A percentile compares a stretch with the other conserved stretches of the same genome.
phyloP scores from a whole-genome alignment of 2,888 invertebrate genomes.

The Cryptocephalus primarius region DNA sequence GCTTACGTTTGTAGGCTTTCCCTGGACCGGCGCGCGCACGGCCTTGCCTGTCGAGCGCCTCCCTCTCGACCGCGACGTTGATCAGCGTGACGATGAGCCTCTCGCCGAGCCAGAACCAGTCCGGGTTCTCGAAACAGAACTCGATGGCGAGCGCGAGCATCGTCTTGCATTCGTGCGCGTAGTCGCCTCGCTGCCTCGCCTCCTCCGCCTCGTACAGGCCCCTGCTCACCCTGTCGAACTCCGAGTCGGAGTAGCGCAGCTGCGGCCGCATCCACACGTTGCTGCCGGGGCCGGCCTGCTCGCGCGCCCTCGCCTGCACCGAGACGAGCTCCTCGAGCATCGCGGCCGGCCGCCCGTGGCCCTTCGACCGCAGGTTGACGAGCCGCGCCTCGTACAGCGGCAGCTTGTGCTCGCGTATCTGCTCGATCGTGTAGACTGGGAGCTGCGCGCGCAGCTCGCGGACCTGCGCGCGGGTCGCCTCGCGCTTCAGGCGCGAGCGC shows the following conservation, averaged over 20 bases:
- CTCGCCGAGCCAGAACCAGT: slow-evolving; percentile 47
- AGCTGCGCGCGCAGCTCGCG: slow-evolving; percentile 27
- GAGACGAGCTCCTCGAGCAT: slow-evolving; percentile 46
- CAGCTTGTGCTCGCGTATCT: slow-evolving; percentile 40
- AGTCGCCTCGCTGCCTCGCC: slow-evolving; percentile 19
- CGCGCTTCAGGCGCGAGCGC: not conserved
- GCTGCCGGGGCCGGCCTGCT: slow-evolving; percentile 43
- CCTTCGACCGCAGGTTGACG: slow-evolving; percentile 43
- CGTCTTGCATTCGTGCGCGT: slow-evolving; percentile 26
- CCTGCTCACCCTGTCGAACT: slow-evolving; percentile 21
- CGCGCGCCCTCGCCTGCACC: slow-evolving; percentile 42
- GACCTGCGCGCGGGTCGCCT: slow-evolving; percentile 15
- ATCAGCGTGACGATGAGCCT: slow-evolving; percentile 42
- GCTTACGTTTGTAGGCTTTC: too few relatives aligned
- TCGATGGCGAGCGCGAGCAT: slow-evolving; percentile 36
- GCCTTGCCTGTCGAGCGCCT: slow-evolving; percentile 36
- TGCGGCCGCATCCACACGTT: slow-evolving; percentile 33
- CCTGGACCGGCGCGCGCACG: too few relatives aligned
- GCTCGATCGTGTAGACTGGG: slow-evolving; percentile 27
- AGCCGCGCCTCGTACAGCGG: slow-evolving; percentile 45
- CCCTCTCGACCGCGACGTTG: slow-evolving; percentile 36
- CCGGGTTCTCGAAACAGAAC: slow-evolving; percentile 29
- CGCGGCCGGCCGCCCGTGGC: slow-evolving; percentile 38
- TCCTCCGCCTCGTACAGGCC: slow-evolving; percentile 13
- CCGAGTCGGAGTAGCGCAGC: slow-evolving; percentile 23